Percentiles rank a stretch among this genome's conserved stretches.
These are phyloP conservation scores for Nibea coibor DNA, from an alignment of 2,113 vertebrate species.

Conservation along the genomic window DNA sequence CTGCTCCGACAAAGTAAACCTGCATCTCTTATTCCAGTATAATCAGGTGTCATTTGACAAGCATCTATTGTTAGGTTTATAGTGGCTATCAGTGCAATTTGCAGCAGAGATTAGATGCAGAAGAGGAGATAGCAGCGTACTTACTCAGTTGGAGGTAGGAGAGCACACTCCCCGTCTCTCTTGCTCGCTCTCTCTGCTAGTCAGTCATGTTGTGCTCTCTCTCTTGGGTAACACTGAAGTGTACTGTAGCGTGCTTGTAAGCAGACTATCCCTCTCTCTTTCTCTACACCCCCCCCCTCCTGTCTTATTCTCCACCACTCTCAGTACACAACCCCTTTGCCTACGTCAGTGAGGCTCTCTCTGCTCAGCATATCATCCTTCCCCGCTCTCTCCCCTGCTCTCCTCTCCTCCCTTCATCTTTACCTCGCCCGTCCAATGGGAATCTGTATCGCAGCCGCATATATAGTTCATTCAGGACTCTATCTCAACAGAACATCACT, in stretches of 20 bases:
- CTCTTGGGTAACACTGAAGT: conserved; percentile 82
- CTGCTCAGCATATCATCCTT: conserved; percentile 62
- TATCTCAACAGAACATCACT: neutral
- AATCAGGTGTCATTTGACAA: neutral
- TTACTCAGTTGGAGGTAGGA: conserved; percentile 84
- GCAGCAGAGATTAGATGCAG: conserved; percentile 47
- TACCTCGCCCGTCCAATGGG: conserved; percentile 47
- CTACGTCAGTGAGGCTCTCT: conserved; percentile 77
- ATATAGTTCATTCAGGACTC: conserved; percentile 59
- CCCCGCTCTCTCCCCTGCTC: conserved; percentile 58
- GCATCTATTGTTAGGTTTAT: neutral
- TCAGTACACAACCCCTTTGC: conserved; percentile 69
- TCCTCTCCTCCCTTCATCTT: conserved; percentile 45
- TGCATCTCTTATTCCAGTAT: neutral
- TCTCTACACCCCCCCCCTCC: conserved; percentile 52
- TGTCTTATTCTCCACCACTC: conserved; percentile 71
- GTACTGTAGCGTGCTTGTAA: conserved; percentile 79
- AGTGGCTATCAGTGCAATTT: conserved; percentile 10
- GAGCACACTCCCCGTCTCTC: conserved; percentile 74
- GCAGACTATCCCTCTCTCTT: conserved; percentile 73
- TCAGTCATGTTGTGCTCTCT: conserved; percentile 82
- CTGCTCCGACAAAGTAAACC: neutral
- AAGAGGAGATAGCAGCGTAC: conserved; percentile 68
- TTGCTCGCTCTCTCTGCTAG: conserved; percentile 70
- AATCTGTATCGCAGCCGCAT: conserved; percentile 21